A percentile compares a stretch with the other conserved stretches of the same genome.
phyloP scores from a whole-genome alignment of 1,140 invertebrate species.

The Cotesia chilonis region DNA sequence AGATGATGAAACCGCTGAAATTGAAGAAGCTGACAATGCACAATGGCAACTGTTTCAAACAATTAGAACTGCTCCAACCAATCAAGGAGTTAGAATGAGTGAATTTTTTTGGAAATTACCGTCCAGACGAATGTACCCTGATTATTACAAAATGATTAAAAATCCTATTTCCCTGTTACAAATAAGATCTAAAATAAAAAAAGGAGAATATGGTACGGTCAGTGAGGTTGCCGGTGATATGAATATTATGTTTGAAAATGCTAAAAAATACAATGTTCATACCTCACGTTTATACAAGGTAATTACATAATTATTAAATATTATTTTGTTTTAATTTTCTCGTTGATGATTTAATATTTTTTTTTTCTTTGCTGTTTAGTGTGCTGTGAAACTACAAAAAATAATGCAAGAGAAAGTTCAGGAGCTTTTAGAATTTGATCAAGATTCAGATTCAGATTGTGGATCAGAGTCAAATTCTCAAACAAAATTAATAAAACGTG shows the following conservation, averaged over 20 bases:
- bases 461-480: constrained; percentile 62
- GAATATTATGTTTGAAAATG: constrained; percentile 99
- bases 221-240: constrained; percentile 93
- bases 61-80: constrained; percentile 76
- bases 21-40: constrained; percentile 75
- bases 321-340: constrained; percentile 14
- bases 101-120: constrained; percentile 95
- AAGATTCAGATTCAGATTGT: constrained; percentile 70
- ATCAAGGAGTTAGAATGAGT: constrained; percentile 77
- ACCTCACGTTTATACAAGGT: constrained; percentile 88
- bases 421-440: constrained; percentile 81
- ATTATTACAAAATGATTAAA: constrained; percentile 98
- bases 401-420: constrained; percentile 86
- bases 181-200: constrained; percentile 90
- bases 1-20: constrained; percentile 72
- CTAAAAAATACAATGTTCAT: constrained; percentile 91
- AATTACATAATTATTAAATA: constrained; percentile 61
- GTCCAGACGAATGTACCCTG: constrained; percentile 88
- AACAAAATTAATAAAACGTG: constrained; percentile 65
- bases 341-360: constrained; percentile 17
- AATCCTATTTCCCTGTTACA: constrained; percentile 94
- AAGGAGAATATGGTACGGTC: constrained; percentile 84
- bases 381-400: constrained; percentile 82
- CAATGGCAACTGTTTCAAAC: constrained; percentile 84
- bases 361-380: constrained; percentile 63